Evolutionary conservation across 2,113 vertebrate genomes (phyloP).

Genomic region (Vireo altiloquus): DNA sequence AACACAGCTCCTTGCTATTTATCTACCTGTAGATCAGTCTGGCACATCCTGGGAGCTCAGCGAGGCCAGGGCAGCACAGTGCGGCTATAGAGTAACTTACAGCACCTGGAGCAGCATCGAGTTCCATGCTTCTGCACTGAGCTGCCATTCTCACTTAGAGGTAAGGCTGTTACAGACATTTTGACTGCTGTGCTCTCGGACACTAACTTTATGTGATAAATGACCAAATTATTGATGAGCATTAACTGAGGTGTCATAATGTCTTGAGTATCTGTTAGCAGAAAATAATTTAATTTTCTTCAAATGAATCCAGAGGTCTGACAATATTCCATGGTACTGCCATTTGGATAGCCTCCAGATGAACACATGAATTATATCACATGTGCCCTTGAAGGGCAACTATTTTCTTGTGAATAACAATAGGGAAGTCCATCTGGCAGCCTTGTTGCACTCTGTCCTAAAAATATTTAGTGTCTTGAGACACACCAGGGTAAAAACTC

Average conservation of each 20-base stretch:
- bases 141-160: conserved; percentile 32
- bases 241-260: not conserved
- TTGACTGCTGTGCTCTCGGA: not conserved
- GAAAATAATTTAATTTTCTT: not conserved
- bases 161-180: not conserved
- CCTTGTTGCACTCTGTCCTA: not conserved
- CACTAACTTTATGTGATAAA: not conserved
- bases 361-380: not conserved
- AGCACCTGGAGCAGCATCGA: not conserved
- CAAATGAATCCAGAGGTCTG: not conserved
- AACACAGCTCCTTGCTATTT: not conserved
- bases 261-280: not conserved
- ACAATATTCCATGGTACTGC: not conserved
- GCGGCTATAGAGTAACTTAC: conserved; percentile 32
- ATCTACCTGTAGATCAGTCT: conserved; percentile 11
- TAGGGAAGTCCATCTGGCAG: not conserved
- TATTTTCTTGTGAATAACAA: not conserved
- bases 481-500: rapidly evolving
- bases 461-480: not conserved
- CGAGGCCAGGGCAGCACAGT: conserved; percentile 20
- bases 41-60: conserved; percentile 18
- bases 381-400: not conserved
- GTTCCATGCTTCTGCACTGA: conserved; percentile 40
- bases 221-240: not conserved
- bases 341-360: not conserved